A percentile compares a stretch with the other conserved stretches of the same genome.
phyloP scores from a whole-genome alignment of 1,140 invertebrate genomes.

The Ceratosolen solmsi region DNA sequence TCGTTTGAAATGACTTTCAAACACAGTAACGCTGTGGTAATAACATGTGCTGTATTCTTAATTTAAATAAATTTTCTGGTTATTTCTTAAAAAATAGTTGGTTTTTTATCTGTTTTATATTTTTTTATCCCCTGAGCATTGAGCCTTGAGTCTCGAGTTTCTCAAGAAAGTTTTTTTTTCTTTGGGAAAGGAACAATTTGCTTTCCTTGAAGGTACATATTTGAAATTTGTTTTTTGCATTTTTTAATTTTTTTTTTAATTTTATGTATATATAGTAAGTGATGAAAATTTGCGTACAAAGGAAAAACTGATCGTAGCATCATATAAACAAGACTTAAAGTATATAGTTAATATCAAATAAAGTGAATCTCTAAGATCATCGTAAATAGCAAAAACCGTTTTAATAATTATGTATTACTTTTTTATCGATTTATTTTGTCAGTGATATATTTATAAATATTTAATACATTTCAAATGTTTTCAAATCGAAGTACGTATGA shows the following conservation, averaged over 20 bases:
- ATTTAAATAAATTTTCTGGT: slow-evolving; percentile 59
- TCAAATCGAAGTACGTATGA: slow-evolving; percentile 10
- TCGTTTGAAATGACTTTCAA: slow-evolving; percentile 43
- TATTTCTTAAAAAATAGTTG: slow-evolving; percentile 61
- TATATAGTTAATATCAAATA: too few relatives aligned
- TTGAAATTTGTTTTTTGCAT: neutral
- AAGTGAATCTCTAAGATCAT: too few relatives aligned
- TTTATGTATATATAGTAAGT: neutral
- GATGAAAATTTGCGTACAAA: neutral
- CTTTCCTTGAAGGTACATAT: neutral
- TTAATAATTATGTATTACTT: too few relatives aligned
- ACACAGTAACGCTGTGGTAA: slow-evolving; percentile 55
- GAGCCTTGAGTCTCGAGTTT: slow-evolving; percentile 22
- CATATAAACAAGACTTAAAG: too few relatives aligned
- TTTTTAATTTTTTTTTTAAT: neutral
- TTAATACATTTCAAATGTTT: too few relatives aligned
- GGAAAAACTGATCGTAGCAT: too few relatives aligned
- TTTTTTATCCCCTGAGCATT: slow-evolving; percentile 24
- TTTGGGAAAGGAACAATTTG: neutral
- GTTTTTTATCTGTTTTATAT: too few relatives aligned
- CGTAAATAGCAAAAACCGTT: too few relatives aligned
- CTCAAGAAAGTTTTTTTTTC: neutral
- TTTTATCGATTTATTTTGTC: too few relatives aligned
- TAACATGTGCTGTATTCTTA: slow-evolving; percentile 55
- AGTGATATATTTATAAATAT: too few relatives aligned